Base-by-base conservation (phyloP, 1,140 invertebrate genomes). In the Habropoda laboriosa region DNA sequence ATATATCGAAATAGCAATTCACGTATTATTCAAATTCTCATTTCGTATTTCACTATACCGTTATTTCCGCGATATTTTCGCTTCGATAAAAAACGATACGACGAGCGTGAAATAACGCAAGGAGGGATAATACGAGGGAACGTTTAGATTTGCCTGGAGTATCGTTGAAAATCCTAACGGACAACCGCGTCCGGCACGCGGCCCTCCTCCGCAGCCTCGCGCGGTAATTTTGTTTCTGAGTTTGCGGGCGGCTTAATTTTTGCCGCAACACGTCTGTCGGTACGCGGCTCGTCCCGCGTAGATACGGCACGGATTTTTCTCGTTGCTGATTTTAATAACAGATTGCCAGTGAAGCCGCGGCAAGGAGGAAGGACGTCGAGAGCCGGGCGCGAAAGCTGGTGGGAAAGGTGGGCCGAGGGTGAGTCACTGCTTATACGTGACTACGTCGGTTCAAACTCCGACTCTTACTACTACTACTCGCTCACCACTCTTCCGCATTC, bases 291-390 rank as follows among this genome's bases (percentile, higher is more conserved):
- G 80, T 76, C 79, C 80, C 82, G 63, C 64, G 79, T 74, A 93
- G 92, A 93, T 93, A 93, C 89, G 91, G 92, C 92, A 92, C 92
- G 92, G 88, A 92, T 92, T 93, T 92, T 93, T 93, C 91, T 90
- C 91, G 89, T 92, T 92, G 90, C 91, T 92, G 92, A 93, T 93
- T 92, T 93, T 93, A 93, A 92, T 93, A 93, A 93, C 90, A 92
- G 92, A 93, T 93, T 93, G 90, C 85, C 80, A 81, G 68, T 83
- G 82, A 63, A 58, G 87, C 85, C 67, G 57, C 76, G 61, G 83
- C 82, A 72, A 53, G 66, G 21, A 60, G 64, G 70, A 40, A 49
- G 49, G 38, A 64, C 47, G 42, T 60, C 38, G 58, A 35, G 66
- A 53, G 64, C 13, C n/a, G 60, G 58, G 18, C 42, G 40, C 38